Base-by-base conservation (phyloP, 1,140 invertebrate genomes). In the Calycopis cecrops region DNA sequence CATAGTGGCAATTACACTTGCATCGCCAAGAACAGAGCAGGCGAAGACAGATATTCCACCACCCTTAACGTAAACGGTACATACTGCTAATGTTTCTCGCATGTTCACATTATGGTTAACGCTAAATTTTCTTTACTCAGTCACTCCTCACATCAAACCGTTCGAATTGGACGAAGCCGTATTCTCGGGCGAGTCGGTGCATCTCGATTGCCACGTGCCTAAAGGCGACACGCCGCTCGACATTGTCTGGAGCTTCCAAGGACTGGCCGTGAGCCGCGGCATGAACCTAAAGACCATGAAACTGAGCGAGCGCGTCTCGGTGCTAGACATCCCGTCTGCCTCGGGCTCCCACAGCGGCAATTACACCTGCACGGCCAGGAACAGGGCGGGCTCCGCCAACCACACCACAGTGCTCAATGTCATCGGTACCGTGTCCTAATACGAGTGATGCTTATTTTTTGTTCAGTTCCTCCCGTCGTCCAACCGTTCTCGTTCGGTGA, bases 401-500 rank as follows among this genome's bases (percentile, higher is more conserved):
- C 88, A 91, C 71, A 90, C 90, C 16, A 89, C 91, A 33, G 68
- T 83, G n/a, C 91, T 92, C 71, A 88, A 90, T 69, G 92, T 92
- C 52, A 92, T 53, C 42, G 52, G 52, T 53, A 53, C 42, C 28
- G 40, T 40, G 17, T 47, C 21, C 17, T 54, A 34, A 14, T 44
- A 53, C 12, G 18, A n/a, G 40, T 53, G 38, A 47, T 49, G 48
- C 54, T 56, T 48, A n/a, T 48, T 86, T 28, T 76, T 59, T 74
- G 76, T 85, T 69, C 83, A 93, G 92, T 93, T 77, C 88, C 92
- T 55, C 93, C 93, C 18, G 90, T 92, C 87, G 92, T 95, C 62
- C 90, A 91, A 84, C 92, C 92, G 50, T 94, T 94, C 77, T 84
- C 89, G 48, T 94, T 94, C 69, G 92, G 92, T 16, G 91, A 93